These are phyloP conservation scores for Macaria liturata DNA, from an alignment of 2,888 invertebrate genomes.

Conservation along the genomic window DNA sequence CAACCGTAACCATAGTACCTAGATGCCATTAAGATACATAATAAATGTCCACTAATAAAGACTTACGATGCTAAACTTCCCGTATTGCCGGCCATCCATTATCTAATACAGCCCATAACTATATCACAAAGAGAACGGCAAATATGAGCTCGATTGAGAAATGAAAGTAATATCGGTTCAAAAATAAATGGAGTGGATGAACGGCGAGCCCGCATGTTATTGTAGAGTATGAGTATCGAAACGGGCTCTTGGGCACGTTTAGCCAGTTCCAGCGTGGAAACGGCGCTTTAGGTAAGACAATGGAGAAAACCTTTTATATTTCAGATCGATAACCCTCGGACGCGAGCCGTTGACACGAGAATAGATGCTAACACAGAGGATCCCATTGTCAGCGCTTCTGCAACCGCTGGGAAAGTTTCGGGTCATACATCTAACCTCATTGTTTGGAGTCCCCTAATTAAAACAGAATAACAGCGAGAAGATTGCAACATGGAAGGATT, in stretches of 20 bases:
- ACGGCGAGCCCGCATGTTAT: conserved; percentile 27
- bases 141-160: conserved; percentile 54
- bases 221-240: conserved; percentile 32
- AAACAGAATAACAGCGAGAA: conserved; percentile 6
- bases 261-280: conserved; percentile 53
- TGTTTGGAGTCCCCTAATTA: conserved; percentile 14
- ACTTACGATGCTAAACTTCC: conserved; percentile 11
- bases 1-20: conserved; percentile 1
- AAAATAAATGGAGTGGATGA: conserved; percentile 51
- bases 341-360: conserved; percentile 67
- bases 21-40: conserved; percentile 8
- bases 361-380: conserved; percentile 26
- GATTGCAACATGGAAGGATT: conserved; percentile 28
- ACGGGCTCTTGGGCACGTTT: conserved; percentile 71
- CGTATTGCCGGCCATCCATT: conserved; percentile 25
- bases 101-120: conserved; percentile 31
- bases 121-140: conserved; percentile 42
- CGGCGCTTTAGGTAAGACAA: conserved; percentile 70
- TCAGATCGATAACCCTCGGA: conserved; percentile 70
- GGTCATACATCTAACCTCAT: conserved; percentile 14
- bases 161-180: conserved; percentile 57
- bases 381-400: conserved; percentile 42
- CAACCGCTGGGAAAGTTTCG: conserved; percentile 32
- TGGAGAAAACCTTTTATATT: conserved; percentile 69
- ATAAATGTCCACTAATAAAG: conserved; percentile 13